Evolutionary conservation across 2,797 vertebrate genomes (phyloP).

Genomic region (Melopsittacus undulatus): DNA sequence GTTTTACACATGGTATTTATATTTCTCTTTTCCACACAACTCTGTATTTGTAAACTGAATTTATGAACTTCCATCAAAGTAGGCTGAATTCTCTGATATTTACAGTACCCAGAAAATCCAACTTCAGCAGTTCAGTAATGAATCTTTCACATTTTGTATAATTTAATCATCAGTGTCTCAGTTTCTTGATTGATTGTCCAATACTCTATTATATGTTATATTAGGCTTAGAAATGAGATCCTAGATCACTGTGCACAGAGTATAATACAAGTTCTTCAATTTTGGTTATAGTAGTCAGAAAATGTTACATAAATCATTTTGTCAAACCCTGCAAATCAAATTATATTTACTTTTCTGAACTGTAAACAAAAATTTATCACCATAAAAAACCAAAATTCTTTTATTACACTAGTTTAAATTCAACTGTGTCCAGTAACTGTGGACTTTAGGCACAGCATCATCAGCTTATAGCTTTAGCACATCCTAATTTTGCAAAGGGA

Average conservation of each 20-base stretch:
- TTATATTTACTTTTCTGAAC: neutral
- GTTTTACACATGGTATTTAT: neutral
- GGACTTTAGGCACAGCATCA: neutral
- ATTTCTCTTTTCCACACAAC: neutral
- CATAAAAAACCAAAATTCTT: neutral
- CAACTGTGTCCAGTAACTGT: neutral
- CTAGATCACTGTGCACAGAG: constrained; percentile 21
- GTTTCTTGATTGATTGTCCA: constrained; percentile 50
- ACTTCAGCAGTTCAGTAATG: neutral
- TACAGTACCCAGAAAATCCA: constrained; percentile 33
- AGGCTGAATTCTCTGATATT: constrained; percentile 38
- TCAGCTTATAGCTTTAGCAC: neutral
- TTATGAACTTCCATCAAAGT: constrained; percentile 32
- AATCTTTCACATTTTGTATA: constrained; percentile 54
- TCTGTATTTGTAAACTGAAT: constrained; percentile 33
- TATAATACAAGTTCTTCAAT: neutral
- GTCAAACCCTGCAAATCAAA: constrained; percentile 7
- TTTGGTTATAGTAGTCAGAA: constrained; percentile 40
- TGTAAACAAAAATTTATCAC: constrained; percentile 28
- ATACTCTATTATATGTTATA: constrained; percentile 41
- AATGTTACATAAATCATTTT: constrained; percentile 24
- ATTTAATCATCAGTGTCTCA: constrained; percentile 41
- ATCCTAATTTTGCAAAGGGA: neutral
- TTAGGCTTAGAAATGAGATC: constrained; percentile 43
- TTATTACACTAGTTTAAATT: neutral